These are phyloP conservation scores for Mallotus villosus DNA, from an alignment of 2,797 vertebrate genomes.

Conservation along the genomic window DNA sequence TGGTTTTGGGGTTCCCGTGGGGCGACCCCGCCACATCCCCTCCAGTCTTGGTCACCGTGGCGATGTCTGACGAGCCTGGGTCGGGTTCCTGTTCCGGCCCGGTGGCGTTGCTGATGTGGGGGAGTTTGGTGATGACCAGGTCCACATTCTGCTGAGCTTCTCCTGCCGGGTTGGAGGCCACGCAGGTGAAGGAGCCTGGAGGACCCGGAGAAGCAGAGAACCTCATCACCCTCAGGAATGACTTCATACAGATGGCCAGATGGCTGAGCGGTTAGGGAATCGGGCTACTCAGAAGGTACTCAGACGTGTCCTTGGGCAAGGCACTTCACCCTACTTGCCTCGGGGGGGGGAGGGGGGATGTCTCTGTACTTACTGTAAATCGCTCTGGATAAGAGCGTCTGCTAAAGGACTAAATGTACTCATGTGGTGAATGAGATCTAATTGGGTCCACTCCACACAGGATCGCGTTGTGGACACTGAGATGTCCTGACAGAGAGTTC, in stretches of 20 bases:
- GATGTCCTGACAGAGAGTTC: too few relatives aligned
- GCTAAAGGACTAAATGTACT: too few relatives aligned
- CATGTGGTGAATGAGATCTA: not conserved
- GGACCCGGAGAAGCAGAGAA: conserved; percentile 3
- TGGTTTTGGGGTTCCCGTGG: conserved; percentile 86
- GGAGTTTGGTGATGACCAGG: conserved; percentile 93
- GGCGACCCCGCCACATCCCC: conserved; percentile 75
- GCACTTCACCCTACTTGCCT: too few relatives aligned
- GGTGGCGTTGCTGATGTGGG: conserved; percentile 92
- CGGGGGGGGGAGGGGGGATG: too few relatives aligned
- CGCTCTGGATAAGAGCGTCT: too few relatives aligned
- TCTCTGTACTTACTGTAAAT: too few relatives aligned
- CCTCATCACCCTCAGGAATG: conserved; percentile 3
- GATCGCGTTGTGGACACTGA: too few relatives aligned
- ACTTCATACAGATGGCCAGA: not conserved
- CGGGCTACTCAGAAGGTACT: too few relatives aligned
- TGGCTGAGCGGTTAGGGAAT: too few relatives aligned
- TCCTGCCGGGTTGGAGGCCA: conserved; percentile 95
- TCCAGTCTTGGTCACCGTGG: conserved; percentile 92
- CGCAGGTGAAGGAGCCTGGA: conserved; percentile 92
- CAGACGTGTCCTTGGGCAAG: too few relatives aligned
- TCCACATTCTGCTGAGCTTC: conserved; percentile 93
- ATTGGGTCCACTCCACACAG: not conserved
- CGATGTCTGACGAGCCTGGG: conserved; percentile 95
- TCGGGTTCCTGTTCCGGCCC: conserved; percentile 88